These are phyloP conservation scores for Tiliqua scincoides DNA, from an alignment of 2,113 vertebrate genomes.

Conservation along the genomic window DNA sequence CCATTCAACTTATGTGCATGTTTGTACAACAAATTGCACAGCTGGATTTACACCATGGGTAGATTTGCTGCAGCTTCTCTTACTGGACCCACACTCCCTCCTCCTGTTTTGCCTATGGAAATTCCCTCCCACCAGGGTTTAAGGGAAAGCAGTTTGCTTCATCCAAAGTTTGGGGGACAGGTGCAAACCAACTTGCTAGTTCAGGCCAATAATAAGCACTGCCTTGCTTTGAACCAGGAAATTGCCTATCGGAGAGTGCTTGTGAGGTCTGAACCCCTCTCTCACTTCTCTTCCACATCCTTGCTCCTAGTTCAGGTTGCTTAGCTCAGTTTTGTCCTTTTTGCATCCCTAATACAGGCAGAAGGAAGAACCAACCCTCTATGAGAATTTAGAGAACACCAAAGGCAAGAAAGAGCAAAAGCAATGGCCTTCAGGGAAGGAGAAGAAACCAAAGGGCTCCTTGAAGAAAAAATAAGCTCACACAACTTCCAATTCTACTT, in stretches of 20 bases:
- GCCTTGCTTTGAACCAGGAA: neutral
- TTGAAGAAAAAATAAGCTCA: slow-evolving; percentile 84
- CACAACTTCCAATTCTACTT: neutral
- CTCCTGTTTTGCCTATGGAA: too few species aligned
- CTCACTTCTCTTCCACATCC: neutral
- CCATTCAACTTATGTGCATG: neutral
- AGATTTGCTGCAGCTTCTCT: too few species aligned
- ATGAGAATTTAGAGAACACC: slow-evolving; percentile 85
- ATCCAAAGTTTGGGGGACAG: neutral
- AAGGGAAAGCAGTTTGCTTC: neutral
- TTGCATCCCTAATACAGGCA: slow-evolving; percentile 70
- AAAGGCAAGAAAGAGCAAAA: slow-evolving; percentile 88
- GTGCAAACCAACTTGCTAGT: too few species aligned
- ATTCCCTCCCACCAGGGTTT: too few species aligned
- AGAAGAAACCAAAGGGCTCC: slow-evolving; percentile 82
- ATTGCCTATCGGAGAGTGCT: too few species aligned
- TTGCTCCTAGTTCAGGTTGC: neutral
- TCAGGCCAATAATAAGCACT: neutral
- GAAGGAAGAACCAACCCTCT: slow-evolving; percentile 81
- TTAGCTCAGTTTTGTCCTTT: neutral
- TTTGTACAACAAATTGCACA: neutral
- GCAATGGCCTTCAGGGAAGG: slow-evolving; percentile 80
- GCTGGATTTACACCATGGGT: neutral
- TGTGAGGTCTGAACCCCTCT: neutral
- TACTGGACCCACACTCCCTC: too few species aligned